Conservation (phyloP, 2,888 invertebrate species). For the Harpagoxenus sublaevis region DNA sequence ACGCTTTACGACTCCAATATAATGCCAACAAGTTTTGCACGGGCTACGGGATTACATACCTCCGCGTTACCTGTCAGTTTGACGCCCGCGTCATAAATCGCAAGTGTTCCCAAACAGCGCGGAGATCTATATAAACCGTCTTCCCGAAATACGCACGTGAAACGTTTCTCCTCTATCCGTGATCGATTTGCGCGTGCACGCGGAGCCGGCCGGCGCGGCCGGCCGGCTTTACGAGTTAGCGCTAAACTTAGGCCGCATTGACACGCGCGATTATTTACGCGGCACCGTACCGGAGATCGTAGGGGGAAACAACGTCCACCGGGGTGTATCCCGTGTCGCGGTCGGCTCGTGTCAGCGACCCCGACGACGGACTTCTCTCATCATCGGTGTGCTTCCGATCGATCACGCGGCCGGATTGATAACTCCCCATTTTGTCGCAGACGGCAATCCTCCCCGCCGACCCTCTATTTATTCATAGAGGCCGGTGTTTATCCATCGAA, state of each 20-base stretch:
- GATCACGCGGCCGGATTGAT: slow-evolving; percentile 12
- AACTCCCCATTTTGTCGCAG: not conserved
- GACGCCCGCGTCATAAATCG: slow-evolving; percentile 21
- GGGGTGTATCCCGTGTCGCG: slow-evolving; percentile 31
- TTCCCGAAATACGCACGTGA: slow-evolving; percentile 38
- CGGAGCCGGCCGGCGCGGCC: slow-evolving; percentile 2
- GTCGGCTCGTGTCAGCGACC: slow-evolving; percentile 34
- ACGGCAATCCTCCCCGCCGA: not conserved
- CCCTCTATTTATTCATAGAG: slow-evolving; percentile 1
- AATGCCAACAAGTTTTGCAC: not conserved
- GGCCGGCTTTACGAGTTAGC: slow-evolving; percentile 45
- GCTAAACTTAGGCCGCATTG: slow-evolving; percentile 74
- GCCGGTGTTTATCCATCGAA: not conserved
- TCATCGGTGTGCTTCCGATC: slow-evolving; percentile 20
- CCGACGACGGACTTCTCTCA: slow-evolving; percentile 11
- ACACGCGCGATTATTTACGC: slow-evolving; percentile 75
- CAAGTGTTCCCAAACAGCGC: slow-evolving; percentile 20
- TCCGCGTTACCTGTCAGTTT: slow-evolving; percentile 13
- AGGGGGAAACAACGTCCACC: slow-evolving; percentile 48
- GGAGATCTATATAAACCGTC: slow-evolving; percentile 45
- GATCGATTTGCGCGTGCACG: slow-evolving; percentile 49
- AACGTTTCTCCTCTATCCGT: not conserved
- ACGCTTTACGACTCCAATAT: slow-evolving; percentile 1
- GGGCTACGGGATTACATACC: not conserved
- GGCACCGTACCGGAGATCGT: slow-evolving; percentile 60